Evolutionary conservation across 23 tunicate genomes (phyloP).

Genomic region (Clavelina lepadiformis): DNA sequence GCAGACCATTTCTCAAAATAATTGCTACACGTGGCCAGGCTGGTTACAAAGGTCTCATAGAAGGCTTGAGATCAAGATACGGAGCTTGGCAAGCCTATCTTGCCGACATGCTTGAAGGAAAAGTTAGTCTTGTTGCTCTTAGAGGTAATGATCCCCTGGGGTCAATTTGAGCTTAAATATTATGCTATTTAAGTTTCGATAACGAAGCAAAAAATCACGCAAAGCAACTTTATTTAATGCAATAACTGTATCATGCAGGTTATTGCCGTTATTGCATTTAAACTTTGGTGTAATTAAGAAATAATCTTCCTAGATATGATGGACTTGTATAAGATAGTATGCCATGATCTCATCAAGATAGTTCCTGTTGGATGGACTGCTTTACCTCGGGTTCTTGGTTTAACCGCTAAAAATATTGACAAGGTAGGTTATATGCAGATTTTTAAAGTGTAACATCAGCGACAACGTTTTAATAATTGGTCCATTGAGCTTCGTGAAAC

Average conservation of each 20-base stretch:
- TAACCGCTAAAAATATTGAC: conserved; percentile 25
- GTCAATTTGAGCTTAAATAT: too few relatives aligned
- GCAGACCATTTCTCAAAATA: conserved; percentile 48
- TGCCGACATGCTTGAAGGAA: conserved; percentile 73
- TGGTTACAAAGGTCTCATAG: conserved; percentile 48
- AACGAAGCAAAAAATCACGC: too few relatives aligned
- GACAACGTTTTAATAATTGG: too few relatives aligned
- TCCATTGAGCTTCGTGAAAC: too few relatives aligned
- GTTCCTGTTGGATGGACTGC: conserved; percentile 85
- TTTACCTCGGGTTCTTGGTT: conserved; percentile 60
- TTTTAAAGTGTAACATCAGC: too few relatives aligned
- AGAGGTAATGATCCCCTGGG: too few relatives aligned
- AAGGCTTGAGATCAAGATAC: conserved; percentile 65
- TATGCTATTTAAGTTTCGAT: too few relatives aligned
- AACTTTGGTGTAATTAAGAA: too few relatives aligned
- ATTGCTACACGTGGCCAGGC: conserved; percentile 53
- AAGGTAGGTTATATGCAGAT: conserved; percentile 43
- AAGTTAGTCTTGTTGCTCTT: conserved; percentile 33
- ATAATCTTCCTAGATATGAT: conserved; percentile 41
- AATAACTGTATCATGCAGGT: too few relatives aligned
- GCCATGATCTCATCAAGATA: conserved; percentile 63
- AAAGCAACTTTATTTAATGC: too few relatives aligned
- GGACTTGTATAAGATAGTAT: conserved; percentile 60
- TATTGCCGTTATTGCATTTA: too few relatives aligned
- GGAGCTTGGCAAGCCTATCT: conserved; percentile 88